These are phyloP conservation scores for Episyrphus balteatus DNA, from an alignment of 1,140 invertebrate species.

Conservation along the genomic window DNA sequence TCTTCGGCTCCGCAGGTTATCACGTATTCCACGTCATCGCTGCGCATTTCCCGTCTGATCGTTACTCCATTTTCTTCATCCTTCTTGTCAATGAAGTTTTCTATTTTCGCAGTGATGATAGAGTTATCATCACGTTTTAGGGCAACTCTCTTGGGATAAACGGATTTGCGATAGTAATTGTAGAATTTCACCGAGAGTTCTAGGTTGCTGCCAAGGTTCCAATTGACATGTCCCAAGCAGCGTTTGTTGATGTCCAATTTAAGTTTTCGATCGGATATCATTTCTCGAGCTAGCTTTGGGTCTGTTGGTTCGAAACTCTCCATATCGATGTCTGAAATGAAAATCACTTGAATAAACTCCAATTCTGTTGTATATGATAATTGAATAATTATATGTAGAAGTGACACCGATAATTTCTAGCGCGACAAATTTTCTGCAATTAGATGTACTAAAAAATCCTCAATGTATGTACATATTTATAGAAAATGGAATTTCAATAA, in stretches of 20 bases:
- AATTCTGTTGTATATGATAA: no score
- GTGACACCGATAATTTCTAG: no score
- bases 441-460: no score
- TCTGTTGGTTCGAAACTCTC: conserved; percentile 22
- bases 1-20: conserved; percentile 13
- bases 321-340: conserved; percentile 14
- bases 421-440: no score
- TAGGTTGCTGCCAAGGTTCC: conserved; percentile 22
- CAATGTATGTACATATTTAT: no score
- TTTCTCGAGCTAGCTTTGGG: conserved; percentile 20
- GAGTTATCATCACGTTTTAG: conserved; percentile 24
- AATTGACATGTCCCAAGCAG: conserved; percentile 25
- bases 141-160: conserved; percentile 21
- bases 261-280: conserved; percentile 26
- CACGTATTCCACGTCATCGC: conserved; percentile 21
- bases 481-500: no score
- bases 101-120: conserved; percentile 17
- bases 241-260: conserved; percentile 25
- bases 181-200: conserved; percentile 25
- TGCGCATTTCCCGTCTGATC: conserved; percentile 21
- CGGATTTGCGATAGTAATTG: conserved; percentile 23
- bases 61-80: conserved; percentile 15
- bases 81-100: conserved; percentile 18
- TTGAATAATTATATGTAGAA: no score
- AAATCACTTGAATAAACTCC: no score